Evolutionary conservation across 2,113 vertebrate genomes (phyloP).

Genomic region (Uria lomvia): DNA sequence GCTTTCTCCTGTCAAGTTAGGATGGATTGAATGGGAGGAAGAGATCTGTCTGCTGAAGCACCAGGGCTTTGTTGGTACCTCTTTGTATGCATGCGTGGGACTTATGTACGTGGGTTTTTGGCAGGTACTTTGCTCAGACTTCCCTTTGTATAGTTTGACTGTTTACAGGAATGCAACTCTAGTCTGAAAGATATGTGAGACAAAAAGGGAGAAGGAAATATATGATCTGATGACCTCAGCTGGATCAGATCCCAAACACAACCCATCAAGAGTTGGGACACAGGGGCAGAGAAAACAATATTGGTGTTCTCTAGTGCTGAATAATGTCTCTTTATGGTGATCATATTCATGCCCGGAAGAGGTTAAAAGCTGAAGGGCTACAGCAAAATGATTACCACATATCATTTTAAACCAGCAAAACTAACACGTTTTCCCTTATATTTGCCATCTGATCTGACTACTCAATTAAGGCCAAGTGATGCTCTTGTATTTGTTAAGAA

Average conservation of each 20-base stretch:
- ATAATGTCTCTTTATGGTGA: neutral
- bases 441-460: constrained; percentile 1
- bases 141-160: neutral
- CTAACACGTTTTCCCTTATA: neutral
- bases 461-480: neutral
- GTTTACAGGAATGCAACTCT: neutral
- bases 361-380: neutral
- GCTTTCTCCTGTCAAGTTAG: neutral
- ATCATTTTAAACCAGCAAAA: neutral
- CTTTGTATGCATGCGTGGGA: neutral
- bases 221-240: neutral
- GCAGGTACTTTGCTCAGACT: neutral
- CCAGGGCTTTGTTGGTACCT: neutral
- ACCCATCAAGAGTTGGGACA: neutral
- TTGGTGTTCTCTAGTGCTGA: neutral
- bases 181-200: neutral
- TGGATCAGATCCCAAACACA: neutral
- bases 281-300: neutral
- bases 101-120: neutral
- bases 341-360: neutral
- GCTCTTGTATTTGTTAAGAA: neutral
- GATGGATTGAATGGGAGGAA: neutral
- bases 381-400: neutral
- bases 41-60: neutral
- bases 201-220: neutral